Base-by-base conservation (phyloP, 2,888 invertebrate species). In the Drosophila eohydei region DNA sequence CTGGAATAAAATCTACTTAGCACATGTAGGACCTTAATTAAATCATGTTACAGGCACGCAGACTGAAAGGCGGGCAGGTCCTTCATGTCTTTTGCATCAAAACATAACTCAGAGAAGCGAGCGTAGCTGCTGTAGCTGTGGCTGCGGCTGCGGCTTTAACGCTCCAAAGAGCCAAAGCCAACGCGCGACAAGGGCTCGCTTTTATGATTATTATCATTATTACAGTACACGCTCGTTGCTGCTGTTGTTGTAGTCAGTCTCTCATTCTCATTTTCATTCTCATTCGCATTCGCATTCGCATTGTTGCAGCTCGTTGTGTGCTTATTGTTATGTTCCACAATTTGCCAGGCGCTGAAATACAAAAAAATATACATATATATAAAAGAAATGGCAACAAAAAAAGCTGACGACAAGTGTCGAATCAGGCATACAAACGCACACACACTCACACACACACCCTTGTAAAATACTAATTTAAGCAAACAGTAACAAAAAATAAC, bases 1-100 rank as follows among this genome's bases (percentile, higher is more conserved):
- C 66, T 67, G 71, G 74, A 83, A 84, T 88, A 71, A 86, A 88
- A 84, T 86, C 85, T 89, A 88, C 86, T 88, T 86, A 84, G 86
- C 83, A 80, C 89, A 85, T 86, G 83, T 89, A 78, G 80, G 66
- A 78, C 72, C 88, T 89, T 89, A 89, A 86, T 86, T 89, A 88
- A 86, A 85, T 89, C 86, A 85, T 89, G 86, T 72, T 68, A 12
- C 56, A 67, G 64, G 71, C 66, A 62, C 52, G 30, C 52, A 3
- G 36, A 12, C 50, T 21, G 61, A 5, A 46, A 50, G 55, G 34
- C 41, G 1, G 12, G 26, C 36, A 46, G 43, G 71, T 59, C 77
- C 85, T 74, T 68, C 77, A 63, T 69, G 59, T 41, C 43, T 54
- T 14, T 30, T 51, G 61, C 81, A 74, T 83, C 71, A 65, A 38